Base-by-base conservation (phyloP, 1,140 invertebrate species). In the Lordiphosa clarofinis region DNA sequence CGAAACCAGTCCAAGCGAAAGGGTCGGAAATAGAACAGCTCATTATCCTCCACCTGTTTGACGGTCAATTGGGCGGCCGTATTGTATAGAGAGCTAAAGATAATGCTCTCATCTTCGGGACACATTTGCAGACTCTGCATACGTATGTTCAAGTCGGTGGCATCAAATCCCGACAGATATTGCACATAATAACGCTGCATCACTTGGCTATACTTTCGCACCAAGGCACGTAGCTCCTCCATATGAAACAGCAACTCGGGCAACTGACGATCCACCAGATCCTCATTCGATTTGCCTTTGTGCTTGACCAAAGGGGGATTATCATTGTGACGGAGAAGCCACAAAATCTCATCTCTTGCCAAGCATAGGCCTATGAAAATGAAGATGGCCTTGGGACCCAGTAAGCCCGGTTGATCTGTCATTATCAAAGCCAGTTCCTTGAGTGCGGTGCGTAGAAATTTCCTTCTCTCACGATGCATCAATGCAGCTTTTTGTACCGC, bases 121-220 rank as follows among this genome's bases (percentile, higher is more conserved):
- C 94, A 95, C 43, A 94, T 93, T 72, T 94, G 92, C 31, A 96
- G 87, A 90, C 94, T 95, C 89, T 98, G 96, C 87, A 99, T 96
- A 68, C 97, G 93, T 73, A 98, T 94, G 88, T 97, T 96, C 1
- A 99, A 89, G 56, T 95, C 94, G 13, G 97, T 95, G 31, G 97
- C 96, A 92, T 99, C 98, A 90, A 96, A 99, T 7, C 97, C 96
- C 28, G 95, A 94, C 31, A 99, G 90, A 91, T 98, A 99, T 90
- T 99, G 98, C 13, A 99, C 95, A 90, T 99, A 99, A 90, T 99
- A 99, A 58, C 97, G 91, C 89, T 99, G 97, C 90, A 99, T 95
- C 2, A 99, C 97, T 92, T 98, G 96, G 73, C 95, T 97, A 88
- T 99, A 98, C 88, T 98, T 98, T 52, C 96, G 92, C 4, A 98